phyloP scores from a whole-genome alignment of 2,888 invertebrate species.

The Cataglyphis albicans region DNA sequence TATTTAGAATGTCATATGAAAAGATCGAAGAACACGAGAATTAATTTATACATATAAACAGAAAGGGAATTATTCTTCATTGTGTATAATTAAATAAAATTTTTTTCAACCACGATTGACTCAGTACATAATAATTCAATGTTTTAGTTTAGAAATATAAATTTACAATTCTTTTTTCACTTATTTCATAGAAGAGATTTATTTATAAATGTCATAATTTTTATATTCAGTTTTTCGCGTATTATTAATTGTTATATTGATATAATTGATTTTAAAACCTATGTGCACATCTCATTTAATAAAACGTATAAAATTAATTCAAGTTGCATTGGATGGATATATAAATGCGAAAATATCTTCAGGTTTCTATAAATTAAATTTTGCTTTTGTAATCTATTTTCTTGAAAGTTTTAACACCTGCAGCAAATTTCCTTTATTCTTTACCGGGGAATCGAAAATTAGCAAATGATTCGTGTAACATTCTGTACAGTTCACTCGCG shows the following conservation, averaged over 20 bases:
- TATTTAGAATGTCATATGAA: conserved; percentile 51
- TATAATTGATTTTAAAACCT: neutral
- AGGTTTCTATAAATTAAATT: too few relatives aligned
- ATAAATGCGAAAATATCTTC: neutral
- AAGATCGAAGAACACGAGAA: neutral
- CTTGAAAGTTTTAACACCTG: neutral
- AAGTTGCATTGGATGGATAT: neutral
- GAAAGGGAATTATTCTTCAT: neutral
- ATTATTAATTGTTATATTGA: neutral
- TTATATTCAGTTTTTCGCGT: neutral
- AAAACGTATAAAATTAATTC: neutral
- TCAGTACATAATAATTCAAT: neutral
- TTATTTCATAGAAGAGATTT: neutral
- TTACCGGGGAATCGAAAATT: neutral
- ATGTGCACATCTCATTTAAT: neutral
- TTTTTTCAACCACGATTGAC: neutral
- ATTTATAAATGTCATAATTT: neutral
- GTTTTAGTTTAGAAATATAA: neutral
- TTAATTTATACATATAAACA: neutral
- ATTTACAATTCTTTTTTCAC: neutral
- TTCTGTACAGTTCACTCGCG: conserved; percentile 27
- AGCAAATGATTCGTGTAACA: conserved; percentile 22
- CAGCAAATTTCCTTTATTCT: conserved; percentile 7
- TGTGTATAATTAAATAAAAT: neutral
- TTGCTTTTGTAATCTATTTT: neutral